Conservation (phyloP, 2,888 invertebrate species). For the Pocota personata region DNA sequence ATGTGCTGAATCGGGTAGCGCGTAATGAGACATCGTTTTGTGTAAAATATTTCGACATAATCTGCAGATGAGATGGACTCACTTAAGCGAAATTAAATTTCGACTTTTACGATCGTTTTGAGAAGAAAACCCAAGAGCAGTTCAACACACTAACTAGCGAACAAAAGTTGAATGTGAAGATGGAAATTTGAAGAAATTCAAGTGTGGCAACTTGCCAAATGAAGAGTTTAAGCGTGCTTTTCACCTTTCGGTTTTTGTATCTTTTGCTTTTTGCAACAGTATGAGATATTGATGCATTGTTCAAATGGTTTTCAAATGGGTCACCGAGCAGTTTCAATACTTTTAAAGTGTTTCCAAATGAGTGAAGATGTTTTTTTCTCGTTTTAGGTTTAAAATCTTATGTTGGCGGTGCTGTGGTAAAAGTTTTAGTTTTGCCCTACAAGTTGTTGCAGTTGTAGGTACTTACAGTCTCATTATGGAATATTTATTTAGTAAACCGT, state of each 20-base stretch:
- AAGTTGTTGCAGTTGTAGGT: not conserved
- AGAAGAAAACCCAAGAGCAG: not conserved
- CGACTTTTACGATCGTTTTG: not conserved
- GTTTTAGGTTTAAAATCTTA: not conserved
- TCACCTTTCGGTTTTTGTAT: not conserved
- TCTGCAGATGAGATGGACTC: not conserved
- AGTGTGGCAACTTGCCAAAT: conserved; percentile 2
- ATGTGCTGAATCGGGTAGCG: not conserved
- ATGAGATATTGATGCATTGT: conserved; percentile 45
- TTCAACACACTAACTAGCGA: not conserved
- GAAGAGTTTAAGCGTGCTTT: not conserved
- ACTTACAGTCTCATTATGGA: not conserved
- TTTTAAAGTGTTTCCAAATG: not conserved
- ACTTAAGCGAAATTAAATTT: conserved; percentile 7
- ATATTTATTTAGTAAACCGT: not conserved
- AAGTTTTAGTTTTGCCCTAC: not conserved
- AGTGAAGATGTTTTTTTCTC: not conserved
- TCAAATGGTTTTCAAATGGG: conserved; percentile 1
- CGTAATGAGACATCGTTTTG: conserved; percentile 20
- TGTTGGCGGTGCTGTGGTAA: not conserved
- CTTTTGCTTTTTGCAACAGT: conserved; percentile 22
- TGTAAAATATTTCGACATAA: not conserved
- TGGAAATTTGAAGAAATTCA: too few species aligned
- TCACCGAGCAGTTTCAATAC: not conserved
- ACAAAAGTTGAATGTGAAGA: not conserved